phyloP scores from a whole-genome alignment of 2,888 invertebrate species.

The Himalopsyche japonica region DNA sequence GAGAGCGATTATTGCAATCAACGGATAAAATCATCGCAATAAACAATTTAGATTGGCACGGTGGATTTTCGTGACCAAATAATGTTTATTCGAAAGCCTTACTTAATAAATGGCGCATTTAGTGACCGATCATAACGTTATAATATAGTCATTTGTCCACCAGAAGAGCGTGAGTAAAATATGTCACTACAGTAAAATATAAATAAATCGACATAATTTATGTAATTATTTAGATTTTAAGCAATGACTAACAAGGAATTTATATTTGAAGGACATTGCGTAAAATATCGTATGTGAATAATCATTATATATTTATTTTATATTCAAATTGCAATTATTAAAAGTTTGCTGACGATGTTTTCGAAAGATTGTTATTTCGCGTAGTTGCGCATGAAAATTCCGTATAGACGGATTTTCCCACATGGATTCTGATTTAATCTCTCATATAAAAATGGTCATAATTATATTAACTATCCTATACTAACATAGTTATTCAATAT shows the following conservation, averaged over 20 bases:
- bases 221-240: too few species aligned
- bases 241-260: too few species aligned
- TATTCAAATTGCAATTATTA: not conserved
- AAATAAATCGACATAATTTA: too few species aligned
- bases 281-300: too few species aligned
- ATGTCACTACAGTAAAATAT: too few species aligned
- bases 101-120: not conserved
- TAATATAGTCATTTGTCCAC: not conserved
- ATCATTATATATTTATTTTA: too few species aligned
- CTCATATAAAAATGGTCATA: not conserved
- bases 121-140: not conserved
- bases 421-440: not conserved
- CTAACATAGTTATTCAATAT: not conserved
- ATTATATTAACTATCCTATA: not conserved
- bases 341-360: not conserved
- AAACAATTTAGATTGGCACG: constrained; percentile 32
- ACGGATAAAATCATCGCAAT: constrained; percentile 32
- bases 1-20: constrained; percentile 14
- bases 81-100: not conserved
- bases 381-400: not conserved
- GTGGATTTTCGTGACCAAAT: constrained; percentile 31
- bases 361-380: not conserved
- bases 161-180: not conserved
- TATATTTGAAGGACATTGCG: too few species aligned
- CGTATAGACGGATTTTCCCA: not conserved